Base-by-base conservation (phyloP, 53 echinoderm and acorn worm genomes). In the Echinometra lucunter region DNA sequence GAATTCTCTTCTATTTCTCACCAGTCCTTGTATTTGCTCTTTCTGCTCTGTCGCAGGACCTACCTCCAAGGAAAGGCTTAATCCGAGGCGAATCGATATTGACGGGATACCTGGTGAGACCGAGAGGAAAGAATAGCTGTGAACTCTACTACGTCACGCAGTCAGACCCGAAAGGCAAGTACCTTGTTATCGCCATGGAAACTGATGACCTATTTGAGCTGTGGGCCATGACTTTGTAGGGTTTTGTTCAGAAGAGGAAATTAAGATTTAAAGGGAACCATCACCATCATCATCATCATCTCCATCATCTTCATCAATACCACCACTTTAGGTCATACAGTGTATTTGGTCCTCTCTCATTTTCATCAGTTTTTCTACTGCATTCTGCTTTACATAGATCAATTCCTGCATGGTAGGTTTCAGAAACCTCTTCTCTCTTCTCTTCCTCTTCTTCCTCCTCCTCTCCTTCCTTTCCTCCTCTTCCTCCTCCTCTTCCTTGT, bases 131-230 rank as follows among this genome's bases (percentile, higher is more conserved):
- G 72, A 98, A 95, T 60, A 91, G 97, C 45, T 98, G 98, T 83
- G 98, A 98, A 87, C 82, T 98, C 25, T 97, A 94, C 16, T 98
- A 98, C 69, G 97, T 98, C 44, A 97, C 98, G 78, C 97, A 97
- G 72, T 97, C 96, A 78, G 98, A 98, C 92, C 98, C 98, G 10
- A 98, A 97, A 97, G 98, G 98, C 98, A 93, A 94, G 95, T 37
- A 58, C 67, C 67, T 67, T 67, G 67, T 23, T 38, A 78, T 78
- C 21, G 44, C 78, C 78, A 78, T 78, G 78, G 78, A 19, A 78
- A 78, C 42, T 2, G 78, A 3, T 78, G 42, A 78, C 78, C 78
- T 78, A 23, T 38, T 56, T 88, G 27, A 56, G 53, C 88, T 56
- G 34, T 88, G 56, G 30, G 57, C 57, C 88, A 55, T 57, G 57